phyloP scores from a whole-genome alignment of 2,797 vertebrate genomes.

The Phalloptychus januarius region DNA sequence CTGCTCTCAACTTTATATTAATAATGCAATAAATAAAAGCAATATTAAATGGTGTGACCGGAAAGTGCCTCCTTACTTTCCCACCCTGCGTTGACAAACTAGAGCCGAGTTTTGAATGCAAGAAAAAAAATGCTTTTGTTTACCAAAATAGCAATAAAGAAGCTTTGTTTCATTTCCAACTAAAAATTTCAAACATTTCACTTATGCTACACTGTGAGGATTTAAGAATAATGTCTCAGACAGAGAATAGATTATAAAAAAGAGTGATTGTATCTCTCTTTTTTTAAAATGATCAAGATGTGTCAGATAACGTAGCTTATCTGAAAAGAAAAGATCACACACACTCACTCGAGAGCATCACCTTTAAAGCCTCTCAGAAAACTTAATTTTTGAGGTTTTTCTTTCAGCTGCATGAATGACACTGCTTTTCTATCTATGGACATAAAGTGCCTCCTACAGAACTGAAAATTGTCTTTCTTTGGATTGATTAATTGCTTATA shows the following conservation, averaged over 20 bases:
- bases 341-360: constrained; percentile 33
- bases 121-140: constrained; percentile 22
- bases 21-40: constrained; percentile 84
- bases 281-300: constrained; percentile 39
- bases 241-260: constrained; percentile 27
- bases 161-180: constrained; percentile 7
- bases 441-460: background rate
- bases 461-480: background rate
- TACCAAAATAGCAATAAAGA: constrained; percentile 15
- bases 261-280: background rate
- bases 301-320: constrained; percentile 44
- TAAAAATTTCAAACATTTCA: background rate
- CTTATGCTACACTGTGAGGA: background rate
- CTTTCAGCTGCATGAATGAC: constrained; percentile 47
- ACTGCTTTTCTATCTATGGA: background rate
- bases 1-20: constrained; percentile 74
- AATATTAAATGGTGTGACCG: constrained; percentile 83
- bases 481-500: background rate
- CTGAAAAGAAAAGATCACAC: constrained; percentile 26
- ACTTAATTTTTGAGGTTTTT: constrained; percentile 69
- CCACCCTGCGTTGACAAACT: constrained; percentile 56
- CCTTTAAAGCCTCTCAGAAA: constrained; percentile 46
- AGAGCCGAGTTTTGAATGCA: constrained; percentile 19
- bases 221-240: constrained; percentile 29
- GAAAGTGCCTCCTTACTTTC: constrained; percentile 73